Conservation (phyloP, 2,797 vertebrate species). For the Ceyx erithaca region DNA sequence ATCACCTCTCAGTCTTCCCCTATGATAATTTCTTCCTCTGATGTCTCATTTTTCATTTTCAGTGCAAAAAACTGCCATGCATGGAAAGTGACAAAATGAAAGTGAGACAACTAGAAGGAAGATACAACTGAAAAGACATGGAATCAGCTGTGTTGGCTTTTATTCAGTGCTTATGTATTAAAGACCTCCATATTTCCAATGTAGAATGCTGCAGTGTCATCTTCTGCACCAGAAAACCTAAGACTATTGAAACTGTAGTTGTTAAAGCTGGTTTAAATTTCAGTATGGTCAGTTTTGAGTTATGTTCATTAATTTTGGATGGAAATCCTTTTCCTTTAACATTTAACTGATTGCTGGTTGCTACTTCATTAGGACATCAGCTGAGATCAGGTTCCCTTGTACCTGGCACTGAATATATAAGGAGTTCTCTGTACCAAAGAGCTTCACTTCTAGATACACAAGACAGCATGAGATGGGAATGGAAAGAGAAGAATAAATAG, state of each 20-base stretch:
- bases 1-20: background rate
- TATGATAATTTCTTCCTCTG: background rate
- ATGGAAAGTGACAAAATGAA: background rate
- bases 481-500: background rate
- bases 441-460: background rate
- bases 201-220: background rate
- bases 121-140: background rate
- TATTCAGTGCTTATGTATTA: background rate
- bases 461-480: background rate
- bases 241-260: background rate
- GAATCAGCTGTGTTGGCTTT: background rate
- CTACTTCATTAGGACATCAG: background rate
- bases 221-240: background rate
- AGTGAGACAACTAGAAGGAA: background rate
- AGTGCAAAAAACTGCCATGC: background rate
- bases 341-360: slow-evolving; percentile 6
- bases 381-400: background rate
- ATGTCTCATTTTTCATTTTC: background rate
- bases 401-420: background rate
- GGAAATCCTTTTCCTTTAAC: background rate
- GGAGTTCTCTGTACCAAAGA: background rate
- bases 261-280: slow-evolving; percentile 4
- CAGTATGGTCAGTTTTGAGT: background rate
- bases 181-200: background rate
- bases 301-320: slow-evolving; percentile 2